Base-by-base conservation (phyloP, 2,888 invertebrate species). In the Itoplectis maculator region DNA sequence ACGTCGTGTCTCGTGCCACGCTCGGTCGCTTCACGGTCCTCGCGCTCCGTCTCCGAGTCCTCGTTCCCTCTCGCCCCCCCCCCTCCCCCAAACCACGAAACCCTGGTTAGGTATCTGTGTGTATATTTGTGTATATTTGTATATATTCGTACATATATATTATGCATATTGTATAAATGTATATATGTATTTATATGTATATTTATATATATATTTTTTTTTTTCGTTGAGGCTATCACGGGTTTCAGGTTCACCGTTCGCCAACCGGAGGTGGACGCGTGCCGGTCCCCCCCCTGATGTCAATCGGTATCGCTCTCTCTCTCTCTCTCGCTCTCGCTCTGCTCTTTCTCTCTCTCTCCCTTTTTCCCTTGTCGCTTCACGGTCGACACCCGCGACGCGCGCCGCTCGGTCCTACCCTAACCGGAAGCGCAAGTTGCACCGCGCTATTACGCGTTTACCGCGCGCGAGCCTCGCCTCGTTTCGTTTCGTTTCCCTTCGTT, bases 341-440 rank as follows among this genome's bases (percentile, higher is more conserved):
- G n/a, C n/a, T n/a, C n/a, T n/a, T n/a, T n/a, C n/a, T n/a, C n/a
- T n/a, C n/a, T n/a, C n/a, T n/a, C n/a, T n/a, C n/a, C n/a, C n/a
- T n/a, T n/a, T n/a, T n/a, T n/a, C n/a, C n/a, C n/a, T n/a, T n/a
- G n/a, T 68, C 68, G 66, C 76, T 68, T 68, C 47, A 59, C 47
- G 76, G 47, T 68, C 76, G 37, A 29, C 23, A 45, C 40, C 20
- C 75, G 45, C 75, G 47, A 63, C 82, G 59, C 74, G 78, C 78
- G 82, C 69, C 78, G 82, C 69, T 51, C 40, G 65, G 73, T n/a
- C 65, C 56, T 82, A 82, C 61, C 75, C 75, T 61, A 54, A 68
- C 75, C 75, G 82, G 82, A 82, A 82, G 82, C 61, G 45, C 23
- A 63, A 75, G 75, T 72, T 79, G 66, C 79, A 70, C 42, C n/a